Evolutionary conservation across 2,888 invertebrate species (phyloP).

Genomic region (Drosophila heteroneura): DNA sequence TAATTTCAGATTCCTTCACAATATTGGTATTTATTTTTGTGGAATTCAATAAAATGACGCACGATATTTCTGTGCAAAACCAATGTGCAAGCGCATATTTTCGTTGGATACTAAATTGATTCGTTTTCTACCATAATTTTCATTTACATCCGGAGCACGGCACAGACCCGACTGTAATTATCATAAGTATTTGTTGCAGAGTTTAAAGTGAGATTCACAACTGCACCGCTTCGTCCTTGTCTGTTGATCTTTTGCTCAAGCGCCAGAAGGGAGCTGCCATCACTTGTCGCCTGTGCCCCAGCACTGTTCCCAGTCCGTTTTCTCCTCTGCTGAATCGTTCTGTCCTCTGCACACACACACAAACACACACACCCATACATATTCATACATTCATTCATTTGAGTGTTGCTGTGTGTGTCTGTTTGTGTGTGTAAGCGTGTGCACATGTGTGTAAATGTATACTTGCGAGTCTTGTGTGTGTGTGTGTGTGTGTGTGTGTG

Average conservation of each 20-base stretch:
- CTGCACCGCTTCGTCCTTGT: slow-evolving; percentile 22
- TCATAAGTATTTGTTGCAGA: slow-evolving; percentile 37
- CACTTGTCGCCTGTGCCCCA: slow-evolving; percentile 60
- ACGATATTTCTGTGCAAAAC: background rate
- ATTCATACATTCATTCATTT: background rate
- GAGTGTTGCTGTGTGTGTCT: slow-evolving; percentile 3
- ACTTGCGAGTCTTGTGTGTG: slow-evolving; percentile 28
- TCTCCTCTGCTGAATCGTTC: slow-evolving; percentile 19
- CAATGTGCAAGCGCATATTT: background rate
- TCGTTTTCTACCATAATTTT: background rate
- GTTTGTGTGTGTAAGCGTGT: slow-evolving; percentile 3
- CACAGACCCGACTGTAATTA: slow-evolving; percentile 29
- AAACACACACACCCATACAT: background rate
- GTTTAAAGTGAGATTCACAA: slow-evolving; percentile 50
- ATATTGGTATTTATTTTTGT: background rate
- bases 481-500: slow-evolving; percentile 11
- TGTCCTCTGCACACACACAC: slow-evolving; percentile 25
- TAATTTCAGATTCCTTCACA: background rate
- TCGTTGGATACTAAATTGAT: slow-evolving; percentile 2
- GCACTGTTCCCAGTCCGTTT: slow-evolving; percentile 3
- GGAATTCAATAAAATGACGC: background rate
- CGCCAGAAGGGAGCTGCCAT: slow-evolving; percentile 49
- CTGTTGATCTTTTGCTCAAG: slow-evolving; percentile 23
- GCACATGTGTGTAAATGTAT: slow-evolving; percentile 38
- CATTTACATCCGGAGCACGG: background rate